Conservation (phyloP, 1,140 invertebrate species). For the Dinoponera quadriceps region DNA sequence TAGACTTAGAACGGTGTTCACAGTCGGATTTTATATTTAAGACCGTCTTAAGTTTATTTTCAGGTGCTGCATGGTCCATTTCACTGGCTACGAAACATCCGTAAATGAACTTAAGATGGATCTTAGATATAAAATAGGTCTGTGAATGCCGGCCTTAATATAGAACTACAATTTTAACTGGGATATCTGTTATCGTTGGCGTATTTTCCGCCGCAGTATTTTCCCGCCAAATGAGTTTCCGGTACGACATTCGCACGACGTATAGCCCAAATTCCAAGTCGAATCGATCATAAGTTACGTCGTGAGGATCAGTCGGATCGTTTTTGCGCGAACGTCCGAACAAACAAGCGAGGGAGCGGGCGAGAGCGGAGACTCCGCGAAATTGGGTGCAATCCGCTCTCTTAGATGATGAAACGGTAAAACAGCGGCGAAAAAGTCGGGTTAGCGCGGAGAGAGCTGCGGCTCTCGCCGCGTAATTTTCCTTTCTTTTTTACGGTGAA, state of each 20-base stretch:
- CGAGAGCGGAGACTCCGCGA: background rate
- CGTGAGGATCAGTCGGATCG: slow-evolving; percentile 16
- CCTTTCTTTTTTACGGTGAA: background rate
- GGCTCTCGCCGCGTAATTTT: too few relatives aligned
- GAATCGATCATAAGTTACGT: slow-evolving; percentile 34
- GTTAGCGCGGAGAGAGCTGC: background rate
- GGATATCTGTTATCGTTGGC: too few relatives aligned
- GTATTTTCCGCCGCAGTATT: background rate
- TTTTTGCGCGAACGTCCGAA: slow-evolving; percentile 17
- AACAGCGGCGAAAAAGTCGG: background rate
- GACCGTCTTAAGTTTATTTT: too few relatives aligned
- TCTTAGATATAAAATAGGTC: too few relatives aligned
- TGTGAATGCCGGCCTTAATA: too few relatives aligned
- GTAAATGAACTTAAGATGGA: too few relatives aligned
- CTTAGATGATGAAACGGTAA: background rate
- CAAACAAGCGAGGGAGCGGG: slow-evolving; percentile 31
- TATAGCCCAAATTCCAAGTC: slow-evolving; percentile 10
- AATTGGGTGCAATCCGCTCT: slow-evolving; percentile 22
- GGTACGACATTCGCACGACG: background rate
- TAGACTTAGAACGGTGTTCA: too few relatives aligned
- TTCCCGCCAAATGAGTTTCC: slow-evolving; percentile 14
- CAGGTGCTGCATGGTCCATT: too few relatives aligned
- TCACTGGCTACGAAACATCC: too few relatives aligned
- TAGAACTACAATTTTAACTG: too few relatives aligned
- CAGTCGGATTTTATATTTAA: too few relatives aligned